Conservation (phyloP, 2,888 invertebrate genomes). For the Epinotia nisella region DNA sequence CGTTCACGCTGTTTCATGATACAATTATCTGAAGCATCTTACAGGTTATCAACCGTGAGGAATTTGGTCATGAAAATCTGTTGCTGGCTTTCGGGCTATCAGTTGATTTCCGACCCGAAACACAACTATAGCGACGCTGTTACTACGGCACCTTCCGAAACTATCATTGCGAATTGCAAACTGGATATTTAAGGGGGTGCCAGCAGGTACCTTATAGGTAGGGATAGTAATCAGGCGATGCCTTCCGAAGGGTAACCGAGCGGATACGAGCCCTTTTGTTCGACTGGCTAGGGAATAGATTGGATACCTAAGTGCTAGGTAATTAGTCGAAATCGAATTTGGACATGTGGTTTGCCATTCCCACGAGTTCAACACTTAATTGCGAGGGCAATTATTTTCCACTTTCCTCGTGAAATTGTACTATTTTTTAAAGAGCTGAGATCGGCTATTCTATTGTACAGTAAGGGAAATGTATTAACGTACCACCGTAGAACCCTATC, state of each 20-base stretch:
- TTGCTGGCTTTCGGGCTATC: too few relatives aligned
- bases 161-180: slow-evolving; percentile 63
- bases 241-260: slow-evolving; percentile 59
- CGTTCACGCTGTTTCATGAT: too few relatives aligned
- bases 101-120: too few relatives aligned
- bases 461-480: too few relatives aligned
- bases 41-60: too few relatives aligned
- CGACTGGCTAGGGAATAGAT: slow-evolving; percentile 40
- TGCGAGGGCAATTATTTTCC: not conserved
- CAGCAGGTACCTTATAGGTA: slow-evolving; percentile 47
- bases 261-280: slow-evolving; percentile 64
- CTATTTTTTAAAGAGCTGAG: too few relatives aligned
- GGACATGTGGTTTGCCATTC: not conserved
- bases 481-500: too few relatives aligned
- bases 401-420: too few relatives aligned
- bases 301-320: slow-evolving; percentile 41
- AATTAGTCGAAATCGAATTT: slow-evolving; percentile 47
- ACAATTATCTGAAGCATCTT: too few relatives aligned
- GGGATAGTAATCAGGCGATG: slow-evolving; percentile 62
- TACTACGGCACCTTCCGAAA: slow-evolving; percentile 45
- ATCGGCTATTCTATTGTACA: too few relatives aligned
- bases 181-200: slow-evolving; percentile 61
- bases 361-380: not conserved
- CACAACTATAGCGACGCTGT: slow-evolving; percentile 43
- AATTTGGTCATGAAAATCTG: too few relatives aligned